phyloP scores from a whole-genome alignment of 2,797 vertebrate species.

The Bovichtus diacanthus region DNA sequence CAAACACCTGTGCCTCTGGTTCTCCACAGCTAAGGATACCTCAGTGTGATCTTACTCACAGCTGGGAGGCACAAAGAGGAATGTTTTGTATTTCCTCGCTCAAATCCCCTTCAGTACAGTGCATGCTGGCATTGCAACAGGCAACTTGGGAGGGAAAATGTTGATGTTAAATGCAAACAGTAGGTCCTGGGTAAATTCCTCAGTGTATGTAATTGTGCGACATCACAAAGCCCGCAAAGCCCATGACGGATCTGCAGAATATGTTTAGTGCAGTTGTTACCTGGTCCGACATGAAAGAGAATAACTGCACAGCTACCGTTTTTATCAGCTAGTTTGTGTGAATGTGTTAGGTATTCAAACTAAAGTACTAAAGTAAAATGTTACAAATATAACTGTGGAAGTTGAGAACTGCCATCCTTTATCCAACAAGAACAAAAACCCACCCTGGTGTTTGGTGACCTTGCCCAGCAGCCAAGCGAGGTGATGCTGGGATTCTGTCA shows the following conservation, averaged over 20 bases:
- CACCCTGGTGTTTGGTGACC: slow-evolving; percentile 56
- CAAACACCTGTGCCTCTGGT: slow-evolving; percentile 59
- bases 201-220: slow-evolving; percentile 10
- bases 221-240: slow-evolving; percentile 3
- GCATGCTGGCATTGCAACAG: slow-evolving; percentile 29
- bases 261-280: slow-evolving; percentile 2
- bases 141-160: slow-evolving; percentile 28
- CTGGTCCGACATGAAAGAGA: slow-evolving; percentile 9
- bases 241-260: slow-evolving; percentile 8
- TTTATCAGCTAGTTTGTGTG: slow-evolving; percentile 12
- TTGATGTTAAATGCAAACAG: slow-evolving; percentile 41
- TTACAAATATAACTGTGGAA: slow-evolving; percentile 6
- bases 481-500: slow-evolving; percentile 72
- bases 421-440: slow-evolving; percentile 39
- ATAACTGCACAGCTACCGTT: slow-evolving; percentile 23
- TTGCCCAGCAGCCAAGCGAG: slow-evolving; percentile 66
- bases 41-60: slow-evolving; percentile 56
- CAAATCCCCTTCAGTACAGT: slow-evolving; percentile 50
- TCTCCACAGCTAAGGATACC: slow-evolving; percentile 37
- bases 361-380: slow-evolving; percentile 2
- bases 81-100: slow-evolving; percentile 52
- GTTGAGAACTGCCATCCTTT: slow-evolving; percentile 30
- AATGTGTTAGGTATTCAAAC: slow-evolving; percentile 4
- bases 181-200: slow-evolving; percentile 38
- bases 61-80: slow-evolving; percentile 56